Conservation (phyloP, 92 coral and sea anemone genomes). For the Epizoanthus stellaris region DNA sequence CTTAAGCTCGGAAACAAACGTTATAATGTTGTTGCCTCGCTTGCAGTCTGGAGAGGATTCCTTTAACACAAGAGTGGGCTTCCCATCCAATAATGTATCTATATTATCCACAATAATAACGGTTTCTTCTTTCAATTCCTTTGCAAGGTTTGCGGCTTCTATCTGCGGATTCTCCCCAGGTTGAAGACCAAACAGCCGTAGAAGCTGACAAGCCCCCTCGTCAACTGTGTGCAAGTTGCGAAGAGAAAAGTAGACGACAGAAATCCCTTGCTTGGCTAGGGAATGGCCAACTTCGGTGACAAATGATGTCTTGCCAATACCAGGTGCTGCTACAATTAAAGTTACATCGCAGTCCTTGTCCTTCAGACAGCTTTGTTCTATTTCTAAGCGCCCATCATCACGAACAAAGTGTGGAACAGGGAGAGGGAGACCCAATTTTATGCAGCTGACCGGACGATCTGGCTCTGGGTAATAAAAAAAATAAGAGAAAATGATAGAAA, state of each 20-base stretch:
- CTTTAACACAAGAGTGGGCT: too few species aligned
- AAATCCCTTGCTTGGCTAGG: not conserved
- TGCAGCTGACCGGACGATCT: not conserved
- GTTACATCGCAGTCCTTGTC: not conserved
- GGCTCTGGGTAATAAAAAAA: not conserved
- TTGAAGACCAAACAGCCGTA: not conserved
- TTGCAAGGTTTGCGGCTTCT: conserved; percentile 1
- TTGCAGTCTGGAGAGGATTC: not conserved
- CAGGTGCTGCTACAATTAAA: not conserved
- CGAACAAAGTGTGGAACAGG: conserved; percentile 5
- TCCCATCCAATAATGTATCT: not conserved
- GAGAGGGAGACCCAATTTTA: not conserved
- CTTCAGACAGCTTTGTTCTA: not conserved
- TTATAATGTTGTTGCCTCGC: not conserved
- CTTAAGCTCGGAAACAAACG: not conserved
- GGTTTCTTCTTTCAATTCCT: conserved; percentile 10
- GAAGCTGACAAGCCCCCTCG: conserved; percentile 9
- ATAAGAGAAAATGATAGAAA: too few species aligned
- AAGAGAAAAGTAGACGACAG: not conserved
- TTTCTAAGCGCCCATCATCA: not conserved
- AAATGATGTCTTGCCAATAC: not conserved
- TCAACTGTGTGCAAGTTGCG: conserved; percentile 1
- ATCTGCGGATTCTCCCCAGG: conserved; percentile 20
- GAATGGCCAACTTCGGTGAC: conserved; percentile 7
- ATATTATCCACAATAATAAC: conserved; percentile 19